These are phyloP conservation scores for Rhynchonema sp. DNA, from an alignment of 2,888 invertebrate species.

Conservation along the genomic window DNA sequence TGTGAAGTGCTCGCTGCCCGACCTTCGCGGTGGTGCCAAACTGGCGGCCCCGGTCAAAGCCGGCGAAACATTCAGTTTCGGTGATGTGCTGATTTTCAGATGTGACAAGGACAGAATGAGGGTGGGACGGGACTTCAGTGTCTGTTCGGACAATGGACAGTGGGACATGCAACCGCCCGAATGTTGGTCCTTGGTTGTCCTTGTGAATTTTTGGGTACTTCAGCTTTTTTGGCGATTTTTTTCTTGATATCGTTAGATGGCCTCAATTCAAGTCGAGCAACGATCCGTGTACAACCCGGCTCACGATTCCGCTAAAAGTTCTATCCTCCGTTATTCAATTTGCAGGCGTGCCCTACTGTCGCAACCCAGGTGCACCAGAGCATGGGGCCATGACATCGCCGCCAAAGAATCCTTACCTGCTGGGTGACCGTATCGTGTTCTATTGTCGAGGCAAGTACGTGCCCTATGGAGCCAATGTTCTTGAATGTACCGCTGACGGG, in stretches of 20 bases:
- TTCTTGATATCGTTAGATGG: too few relatives aligned
- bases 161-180: conserved; percentile 68
- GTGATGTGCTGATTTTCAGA: conserved; percentile 65
- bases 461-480: background rate
- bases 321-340: too few relatives aligned
- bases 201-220: too few relatives aligned
- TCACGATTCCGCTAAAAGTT: too few relatives aligned
- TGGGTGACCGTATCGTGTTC: conserved; percentile 21
- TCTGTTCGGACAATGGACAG: conserved; percentile 64
- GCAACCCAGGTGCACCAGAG: conserved; percentile 16
- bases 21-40: background rate
- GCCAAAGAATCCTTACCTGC: conserved; percentile 16
- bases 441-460: conserved; percentile 12
- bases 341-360: conserved; percentile 11
- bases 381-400: conserved; percentile 18
- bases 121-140: conserved; percentile 68
- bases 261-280: too few relatives aligned
- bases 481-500: background rate
- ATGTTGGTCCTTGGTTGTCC: conserved; percentile 45
- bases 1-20: conserved; percentile 5
- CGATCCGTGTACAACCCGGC: too few relatives aligned
- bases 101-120: conserved; percentile 70
- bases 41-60: background rate
- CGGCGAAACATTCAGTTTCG: conserved; percentile 48
- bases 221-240: too few relatives aligned